Percentiles rank a stretch among this genome's conserved stretches.
Evolutionary conservation across 2,888 invertebrate genomes (phyloP).

Genomic region (Thereva nobilitata): DNA sequence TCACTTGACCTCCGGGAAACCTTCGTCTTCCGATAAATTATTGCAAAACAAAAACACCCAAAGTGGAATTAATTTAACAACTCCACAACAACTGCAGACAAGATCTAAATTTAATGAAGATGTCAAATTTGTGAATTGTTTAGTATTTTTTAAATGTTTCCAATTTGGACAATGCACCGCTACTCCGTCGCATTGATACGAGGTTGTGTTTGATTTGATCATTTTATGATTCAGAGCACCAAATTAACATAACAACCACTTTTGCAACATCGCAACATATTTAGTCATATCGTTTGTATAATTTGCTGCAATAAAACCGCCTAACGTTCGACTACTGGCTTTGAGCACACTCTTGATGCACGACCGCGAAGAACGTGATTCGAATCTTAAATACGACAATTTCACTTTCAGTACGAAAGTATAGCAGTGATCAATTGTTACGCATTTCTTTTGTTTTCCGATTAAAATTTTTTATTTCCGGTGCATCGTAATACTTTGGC

Average conservation of each 20-base stretch:
- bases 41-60: too few species aligned
- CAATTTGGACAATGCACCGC: too few species aligned
- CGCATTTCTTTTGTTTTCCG: conserved; percentile 16
- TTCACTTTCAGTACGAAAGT: conserved; percentile 41
- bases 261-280: conserved; percentile 17
- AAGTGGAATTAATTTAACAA: too few species aligned
- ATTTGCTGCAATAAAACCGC: conserved; percentile 20
- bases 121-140: too few species aligned
- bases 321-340: background rate
- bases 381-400: conserved; percentile 30
- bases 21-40: too few species aligned
- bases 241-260: background rate
- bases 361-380: conserved; percentile 26
- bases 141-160: too few species aligned
- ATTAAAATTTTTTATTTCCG: conserved; percentile 22
- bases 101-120: too few species aligned
- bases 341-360: background rate
- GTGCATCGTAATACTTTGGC: conserved; percentile 7
- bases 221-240: too few species aligned
- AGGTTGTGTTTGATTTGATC: too few species aligned
- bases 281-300: conserved; percentile 1
- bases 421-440: background rate
- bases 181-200: too few species aligned
- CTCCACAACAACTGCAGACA: too few species aligned
- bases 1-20: too few species aligned